These are phyloP conservation scores for Drosophila trichaetosa DNA, from an alignment of 2,888 invertebrate genomes.

Conservation along the genomic window DNA sequence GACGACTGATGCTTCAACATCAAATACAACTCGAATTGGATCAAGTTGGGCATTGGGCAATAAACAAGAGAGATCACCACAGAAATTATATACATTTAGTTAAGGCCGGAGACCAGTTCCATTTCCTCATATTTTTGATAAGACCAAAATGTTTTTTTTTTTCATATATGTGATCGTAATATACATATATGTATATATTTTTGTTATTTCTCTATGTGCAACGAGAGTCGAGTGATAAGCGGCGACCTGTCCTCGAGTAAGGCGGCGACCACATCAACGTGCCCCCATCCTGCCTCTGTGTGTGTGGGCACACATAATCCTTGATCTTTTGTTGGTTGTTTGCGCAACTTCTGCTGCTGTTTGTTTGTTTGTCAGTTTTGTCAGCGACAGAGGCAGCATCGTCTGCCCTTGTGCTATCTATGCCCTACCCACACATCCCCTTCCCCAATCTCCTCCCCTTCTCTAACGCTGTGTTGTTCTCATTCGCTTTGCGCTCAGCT, in stretches of 20 bases:
- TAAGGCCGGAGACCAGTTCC: neutral
- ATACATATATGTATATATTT: neutral
- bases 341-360: conserved; percentile 71
- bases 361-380: conserved; percentile 50
- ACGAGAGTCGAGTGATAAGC: conserved; percentile 16
- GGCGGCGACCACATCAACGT: conserved; percentile 53
- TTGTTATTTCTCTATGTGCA: neutral
- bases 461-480: neutral
- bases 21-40: neutral
- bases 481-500: conserved; percentile 10
- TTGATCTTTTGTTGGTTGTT: conserved; percentile 83
- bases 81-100: neutral
- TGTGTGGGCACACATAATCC: conserved; percentile 65
- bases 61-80: neutral
- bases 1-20: neutral
- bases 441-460: neutral
- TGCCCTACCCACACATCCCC: neutral
- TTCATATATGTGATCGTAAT: neutral
- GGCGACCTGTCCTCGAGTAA: conserved; percentile 28
- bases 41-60: neutral
- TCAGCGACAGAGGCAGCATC: conserved; percentile 38
- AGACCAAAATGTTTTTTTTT: neutral
- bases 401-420: conserved; percentile 1
- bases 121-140: neutral
- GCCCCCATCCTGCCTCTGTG: neutral